Evolutionary conservation across 2,888 invertebrate genomes (phyloP), one percentile per base, ranked within the genome.

Genomic region (Volucella inflata): DNA sequence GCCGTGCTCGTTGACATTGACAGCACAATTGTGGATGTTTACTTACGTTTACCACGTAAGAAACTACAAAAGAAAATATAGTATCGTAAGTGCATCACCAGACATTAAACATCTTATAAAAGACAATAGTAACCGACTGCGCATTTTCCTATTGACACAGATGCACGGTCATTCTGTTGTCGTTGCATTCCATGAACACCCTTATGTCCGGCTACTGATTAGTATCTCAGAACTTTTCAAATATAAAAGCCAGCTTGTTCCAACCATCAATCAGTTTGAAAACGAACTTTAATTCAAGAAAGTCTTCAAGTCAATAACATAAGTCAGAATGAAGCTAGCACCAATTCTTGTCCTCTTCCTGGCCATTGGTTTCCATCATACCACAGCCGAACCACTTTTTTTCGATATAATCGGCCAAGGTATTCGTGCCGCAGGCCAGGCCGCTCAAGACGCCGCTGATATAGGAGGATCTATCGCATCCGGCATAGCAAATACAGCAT

Each of bases 241-340:
- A 38, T 84, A 80, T 84, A 84, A 75, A 84, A 80, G 55, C 65
- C 30, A 1, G 11, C 14, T 0, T 6, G 36, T n/a, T 0, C 6
- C 17, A 12, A 2, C 6, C 42, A 60, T 21, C 17, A 38, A 48
- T 84, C 84, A 84, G 80, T 76, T 65, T 53, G 68, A 79, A 55
- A 67, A 59, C 50, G 38, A 9, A 75, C 68, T 70, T 64, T 60
- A 51, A 60, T 65, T 16, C n/a, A 38, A 53, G 50, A 14, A 57
- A 68, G 14, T 44, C 21, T 21, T 14, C 40, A 2, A 50, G 10
- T 30, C 16, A 4, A 65, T 14, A 0, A 59, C 42, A n/a, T 53
- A n/a, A 53, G n/a, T 21, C 14, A 68, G 21, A 21, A 84, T 84
- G 84, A 84, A 84, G 48, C 8, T 76, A 0, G 65, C 67, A 38